Evolutionary conservation across 2,113 vertebrate species (phyloP).

Genomic region (Todiramphus chloris): DNA sequence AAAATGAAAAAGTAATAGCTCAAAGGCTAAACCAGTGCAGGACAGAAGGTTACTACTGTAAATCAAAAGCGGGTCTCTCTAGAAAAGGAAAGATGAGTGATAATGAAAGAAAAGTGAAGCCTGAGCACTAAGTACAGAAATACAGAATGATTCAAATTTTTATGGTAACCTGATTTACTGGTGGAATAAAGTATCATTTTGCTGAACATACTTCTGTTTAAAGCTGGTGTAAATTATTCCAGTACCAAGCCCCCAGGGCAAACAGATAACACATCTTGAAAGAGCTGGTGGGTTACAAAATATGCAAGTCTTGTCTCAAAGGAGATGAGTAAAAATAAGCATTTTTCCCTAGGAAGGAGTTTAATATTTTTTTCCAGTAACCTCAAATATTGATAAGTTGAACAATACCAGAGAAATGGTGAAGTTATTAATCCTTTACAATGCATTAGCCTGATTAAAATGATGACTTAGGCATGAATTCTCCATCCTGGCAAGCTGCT

Average conservation of each 20-base stretch:
- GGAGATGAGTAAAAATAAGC: not conserved
- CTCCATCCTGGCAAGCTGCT: not conserved
- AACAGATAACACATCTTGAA: not conserved
- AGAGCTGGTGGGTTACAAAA: not conserved
- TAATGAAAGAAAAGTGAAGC: slow-evolving; percentile 12
- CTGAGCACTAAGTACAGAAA: not conserved
- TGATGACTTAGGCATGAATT: not conserved
- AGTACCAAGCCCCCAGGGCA: not conserved
- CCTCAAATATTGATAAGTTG: not conserved
- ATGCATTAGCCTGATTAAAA: slow-evolving; percentile 1
- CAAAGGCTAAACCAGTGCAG: not conserved
- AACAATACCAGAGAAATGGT: not conserved
- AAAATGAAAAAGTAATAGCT: slow-evolving; percentile 52
- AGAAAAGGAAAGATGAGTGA: not conserved
- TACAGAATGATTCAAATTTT: not conserved
- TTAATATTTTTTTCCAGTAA: not conserved
- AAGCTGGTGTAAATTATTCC: not conserved
- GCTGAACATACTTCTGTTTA: not conserved
- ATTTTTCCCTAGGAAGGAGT: not conserved
- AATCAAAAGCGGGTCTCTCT: slow-evolving; percentile 35
- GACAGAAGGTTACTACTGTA: slow-evolving; percentile 27
- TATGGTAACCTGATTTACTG: not conserved
- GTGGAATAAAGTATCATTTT: not conserved
- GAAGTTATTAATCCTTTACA: not conserved
- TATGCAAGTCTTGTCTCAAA: not conserved